Evolutionary conservation across 2,113 vertebrate genomes (phyloP).

Genomic region (Zootoca vivipara): DNA sequence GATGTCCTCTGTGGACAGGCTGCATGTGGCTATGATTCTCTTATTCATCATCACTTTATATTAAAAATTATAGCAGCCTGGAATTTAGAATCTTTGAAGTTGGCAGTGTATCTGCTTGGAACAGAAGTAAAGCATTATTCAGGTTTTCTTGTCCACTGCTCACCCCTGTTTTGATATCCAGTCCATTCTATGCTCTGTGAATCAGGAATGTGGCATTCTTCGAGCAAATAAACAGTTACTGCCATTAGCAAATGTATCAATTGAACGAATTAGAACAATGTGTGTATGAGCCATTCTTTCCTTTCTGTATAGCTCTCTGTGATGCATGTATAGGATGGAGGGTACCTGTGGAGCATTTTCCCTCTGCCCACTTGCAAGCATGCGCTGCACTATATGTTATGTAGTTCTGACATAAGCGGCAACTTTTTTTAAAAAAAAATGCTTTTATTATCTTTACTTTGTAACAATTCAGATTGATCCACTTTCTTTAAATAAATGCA

Average conservation of each 20-base stretch:
- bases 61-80: fast-evolving
- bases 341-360: background rate
- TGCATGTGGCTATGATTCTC: background rate
- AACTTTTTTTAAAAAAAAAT: background rate
- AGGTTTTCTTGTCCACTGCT: slow-evolving; percentile 33
- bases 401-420: too few relatives aligned
- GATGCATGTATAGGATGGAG: background rate
- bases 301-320: background rate
- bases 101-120: slow-evolving; percentile 14
- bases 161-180: background rate
- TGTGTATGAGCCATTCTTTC: background rate
- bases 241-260: background rate
- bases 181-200: background rate
- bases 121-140: slow-evolving; percentile 31
- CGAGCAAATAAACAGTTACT: background rate
- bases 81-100: background rate
- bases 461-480: fast-evolving
- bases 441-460: background rate
- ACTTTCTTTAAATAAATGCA: background rate
- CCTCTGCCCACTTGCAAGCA: too few relatives aligned
- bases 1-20: background rate
- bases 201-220: background rate
- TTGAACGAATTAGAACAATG: background rate
- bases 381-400: too few relatives aligned
- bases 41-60: background rate